phyloP scores from a whole-genome alignment of 2,888 invertebrate species.

The Allophyes oxyacanthae region DNA sequence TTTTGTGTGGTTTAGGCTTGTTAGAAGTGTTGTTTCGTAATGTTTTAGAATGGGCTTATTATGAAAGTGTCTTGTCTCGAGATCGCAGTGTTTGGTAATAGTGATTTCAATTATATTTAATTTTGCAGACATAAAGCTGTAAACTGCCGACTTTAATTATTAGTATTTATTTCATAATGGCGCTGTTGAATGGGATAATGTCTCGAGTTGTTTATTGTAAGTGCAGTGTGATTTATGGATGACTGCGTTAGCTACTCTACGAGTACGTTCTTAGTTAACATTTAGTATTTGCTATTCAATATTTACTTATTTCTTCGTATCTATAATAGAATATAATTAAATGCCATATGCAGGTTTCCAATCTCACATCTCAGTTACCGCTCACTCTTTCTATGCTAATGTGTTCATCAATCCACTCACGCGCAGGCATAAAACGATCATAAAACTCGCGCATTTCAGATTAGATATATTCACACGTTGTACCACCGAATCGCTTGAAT shows the following conservation, averaged over 20 bases:
- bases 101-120: constrained; percentile 44
- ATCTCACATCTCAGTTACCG: constrained; percentile 37
- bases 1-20: constrained; percentile 43
- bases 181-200: constrained; percentile 37
- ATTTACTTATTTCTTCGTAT: not conserved
- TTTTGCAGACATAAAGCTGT: constrained; percentile 33
- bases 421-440: constrained; percentile 47
- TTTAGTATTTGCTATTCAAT: constrained; percentile 12
- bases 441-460: constrained; percentile 54
- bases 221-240: constrained; percentile 38
- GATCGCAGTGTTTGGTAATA: constrained; percentile 31
- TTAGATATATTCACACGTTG: constrained; percentile 53
- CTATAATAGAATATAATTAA: constrained; percentile 5
- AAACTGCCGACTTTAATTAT: constrained; percentile 27
- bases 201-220: constrained; percentile 39
- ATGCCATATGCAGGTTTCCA: constrained; percentile 19
- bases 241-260: not conserved
- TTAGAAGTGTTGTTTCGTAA: constrained; percentile 41
- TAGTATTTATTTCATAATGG: constrained; percentile 37
- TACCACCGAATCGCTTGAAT: constrained; percentile 39
- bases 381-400: constrained; percentile 45
- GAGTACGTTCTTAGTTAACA: constrained; percentile 3
- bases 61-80: constrained; percentile 21
- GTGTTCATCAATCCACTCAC: constrained; percentile 51
- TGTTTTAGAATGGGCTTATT: constrained; percentile 33